These are phyloP conservation scores for Poeciliopsis presidionis DNA, from an alignment of 2,797 vertebrate genomes.

Conservation along the genomic window DNA sequence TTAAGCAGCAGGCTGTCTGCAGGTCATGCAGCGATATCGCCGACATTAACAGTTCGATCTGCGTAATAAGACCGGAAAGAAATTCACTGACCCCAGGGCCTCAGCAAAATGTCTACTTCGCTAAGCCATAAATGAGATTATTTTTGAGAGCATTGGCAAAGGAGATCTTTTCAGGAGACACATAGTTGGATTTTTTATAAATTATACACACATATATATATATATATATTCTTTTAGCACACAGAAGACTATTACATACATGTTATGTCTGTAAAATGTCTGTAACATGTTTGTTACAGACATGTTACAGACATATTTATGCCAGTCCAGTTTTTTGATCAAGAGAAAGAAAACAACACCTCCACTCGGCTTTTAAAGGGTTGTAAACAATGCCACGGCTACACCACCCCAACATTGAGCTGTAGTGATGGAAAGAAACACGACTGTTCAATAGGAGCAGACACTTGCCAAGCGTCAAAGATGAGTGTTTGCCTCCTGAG, in stretches of 20 bases:
- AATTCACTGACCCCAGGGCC: conserved; percentile 36
- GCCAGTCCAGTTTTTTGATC: background rate
- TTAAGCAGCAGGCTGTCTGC: conserved; percentile 54
- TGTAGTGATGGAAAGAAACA: background rate
- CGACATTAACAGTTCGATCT: conserved; percentile 59
- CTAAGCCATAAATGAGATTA: conserved; percentile 54
- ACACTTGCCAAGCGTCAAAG: background rate
- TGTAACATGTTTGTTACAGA: background rate
- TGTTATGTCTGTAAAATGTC: background rate
- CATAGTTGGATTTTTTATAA: background rate
- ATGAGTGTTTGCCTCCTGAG: background rate
- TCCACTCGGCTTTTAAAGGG: background rate
- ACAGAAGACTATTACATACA: background rate
- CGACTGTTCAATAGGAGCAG: background rate
- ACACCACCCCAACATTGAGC: background rate
- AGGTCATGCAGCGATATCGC: conserved; percentile 49
- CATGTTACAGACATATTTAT: background rate
- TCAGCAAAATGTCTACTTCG: conserved; percentile 51
- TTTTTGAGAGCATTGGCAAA: conserved; percentile 19
- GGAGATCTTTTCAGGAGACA: background rate
- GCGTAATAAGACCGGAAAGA: conserved; percentile 40
- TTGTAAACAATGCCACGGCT: background rate
- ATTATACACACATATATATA: background rate
- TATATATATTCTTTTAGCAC: background rate
- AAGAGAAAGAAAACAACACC: background rate